A percentile compares a stretch with the other conserved stretches of the same genome.
Conservation (phyloP, 2,797 vertebrate genomes). For the Enteromius unitaeniatus region DNA sequence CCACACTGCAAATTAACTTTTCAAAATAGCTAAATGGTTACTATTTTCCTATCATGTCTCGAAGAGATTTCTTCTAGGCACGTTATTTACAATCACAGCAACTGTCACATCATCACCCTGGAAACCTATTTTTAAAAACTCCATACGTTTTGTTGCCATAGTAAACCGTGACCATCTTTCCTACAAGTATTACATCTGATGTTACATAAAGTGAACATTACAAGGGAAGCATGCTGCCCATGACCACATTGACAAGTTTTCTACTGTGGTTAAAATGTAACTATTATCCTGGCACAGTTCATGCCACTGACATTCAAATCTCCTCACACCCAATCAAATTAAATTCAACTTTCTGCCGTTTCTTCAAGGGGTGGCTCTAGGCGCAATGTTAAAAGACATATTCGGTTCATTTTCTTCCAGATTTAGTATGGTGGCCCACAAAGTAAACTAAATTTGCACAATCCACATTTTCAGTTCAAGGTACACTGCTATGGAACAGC, state of each 20-base stretch:
- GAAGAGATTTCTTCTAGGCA: slow-evolving; percentile 42
- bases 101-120: slow-evolving; percentile 69
- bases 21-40: not conserved
- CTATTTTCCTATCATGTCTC: slow-evolving; percentile 62
- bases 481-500: too few relatives aligned
- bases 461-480: too few relatives aligned
- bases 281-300: not conserved
- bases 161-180: slow-evolving; percentile 65
- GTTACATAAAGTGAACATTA: slow-evolving; percentile 22
- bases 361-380: not conserved
- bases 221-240: not conserved
- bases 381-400: not conserved
- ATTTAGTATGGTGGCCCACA: not conserved
- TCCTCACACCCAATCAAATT: not conserved
- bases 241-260: not conserved
- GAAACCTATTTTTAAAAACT: slow-evolving; percentile 64
- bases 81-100: slow-evolving; percentile 39
- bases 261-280: not conserved
- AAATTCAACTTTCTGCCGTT: not conserved
- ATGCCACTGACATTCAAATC: not conserved
- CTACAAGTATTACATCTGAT: slow-evolving; percentile 43
- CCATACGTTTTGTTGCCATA: slow-evolving; percentile 66
- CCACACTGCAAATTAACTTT: not conserved
- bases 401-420: not conserved
- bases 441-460: not conserved